Evolutionary conservation across 2,113 vertebrate species (phyloP).

Genomic region (Cichladusa arquata): DNA sequence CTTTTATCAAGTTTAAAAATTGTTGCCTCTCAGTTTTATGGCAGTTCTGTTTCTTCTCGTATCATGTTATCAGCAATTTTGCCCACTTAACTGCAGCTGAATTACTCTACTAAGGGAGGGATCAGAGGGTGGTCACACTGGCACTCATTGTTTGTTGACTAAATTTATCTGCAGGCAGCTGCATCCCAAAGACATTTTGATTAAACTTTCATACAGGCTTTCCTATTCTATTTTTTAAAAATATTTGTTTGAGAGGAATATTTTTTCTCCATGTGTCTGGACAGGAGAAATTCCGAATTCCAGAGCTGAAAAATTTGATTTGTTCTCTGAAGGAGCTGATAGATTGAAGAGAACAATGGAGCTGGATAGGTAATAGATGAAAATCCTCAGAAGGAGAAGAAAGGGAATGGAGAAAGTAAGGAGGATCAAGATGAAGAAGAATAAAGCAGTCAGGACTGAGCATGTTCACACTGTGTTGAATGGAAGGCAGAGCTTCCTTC

Average conservation of each 20-base stretch:
- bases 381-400: neutral
- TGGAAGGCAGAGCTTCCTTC: neutral
- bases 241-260: neutral
- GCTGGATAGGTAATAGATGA: neutral
- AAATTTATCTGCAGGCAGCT: neutral
- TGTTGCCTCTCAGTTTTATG: neutral
- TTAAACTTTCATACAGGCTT: neutral
- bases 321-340: neutral
- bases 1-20: neutral
- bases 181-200: neutral
- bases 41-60: neutral
- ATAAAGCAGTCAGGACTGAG: neutral
- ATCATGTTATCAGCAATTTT: neutral
- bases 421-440: neutral
- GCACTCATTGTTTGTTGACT: neutral
- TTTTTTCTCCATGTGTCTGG: neutral
- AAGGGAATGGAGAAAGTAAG: neutral
- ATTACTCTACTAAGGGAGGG: neutral
- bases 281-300: neutral
- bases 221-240: accelerated
- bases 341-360: neutral
- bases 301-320: neutral
- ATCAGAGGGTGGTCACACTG: neutral
- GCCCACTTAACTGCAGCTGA: neutral
- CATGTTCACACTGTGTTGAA: neutral